A percentile compares a stretch with the other conserved stretches of the same genome.
These are phyloP conservation scores for Lepidurus couesii DNA, from an alignment of 1,140 invertebrate species.

Conservation along the genomic window DNA sequence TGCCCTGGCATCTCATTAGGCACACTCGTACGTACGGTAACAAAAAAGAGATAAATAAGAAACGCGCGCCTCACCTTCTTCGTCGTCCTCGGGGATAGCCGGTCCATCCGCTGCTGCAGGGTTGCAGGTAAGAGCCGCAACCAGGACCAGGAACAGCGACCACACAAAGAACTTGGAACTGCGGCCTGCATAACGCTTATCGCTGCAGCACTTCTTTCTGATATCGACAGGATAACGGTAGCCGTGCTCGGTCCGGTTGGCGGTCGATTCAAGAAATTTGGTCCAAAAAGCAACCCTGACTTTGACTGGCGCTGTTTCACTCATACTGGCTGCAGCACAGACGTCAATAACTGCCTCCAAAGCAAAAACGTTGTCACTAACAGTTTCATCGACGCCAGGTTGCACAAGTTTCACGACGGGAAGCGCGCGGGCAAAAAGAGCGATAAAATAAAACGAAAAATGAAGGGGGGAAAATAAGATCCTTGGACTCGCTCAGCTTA, in stretches of 20 bases:
- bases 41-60: neutral
- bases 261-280: neutral
- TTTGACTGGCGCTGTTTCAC: neutral
- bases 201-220: neutral
- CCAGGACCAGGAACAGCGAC: neutral
- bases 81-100: neutral
- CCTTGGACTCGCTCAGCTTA: neutral
- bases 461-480: no score
- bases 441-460: neutral
- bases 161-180: slow-evolving; percentile 14
- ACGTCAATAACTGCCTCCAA: slow-evolving; percentile 12
- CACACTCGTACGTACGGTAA: neutral
- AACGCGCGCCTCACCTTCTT: neutral
- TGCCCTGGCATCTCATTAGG: neutral
- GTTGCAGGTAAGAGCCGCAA: neutral
- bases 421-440: neutral
- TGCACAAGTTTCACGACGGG: neutral
- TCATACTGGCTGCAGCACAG: slow-evolving; percentile 3
- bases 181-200: neutral
- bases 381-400: slow-evolving; percentile 8
- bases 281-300: neutral
- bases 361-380: slow-evolving; percentile 10
- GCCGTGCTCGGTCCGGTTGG: neutral
- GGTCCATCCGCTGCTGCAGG: slow-evolving; percentile 10
- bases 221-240: neutral